Percentiles rank a stretch among this genome's conserved stretches.
phyloP scores from a whole-genome alignment of 2,888 invertebrate genomes.

The Aethes cnicana region DNA sequence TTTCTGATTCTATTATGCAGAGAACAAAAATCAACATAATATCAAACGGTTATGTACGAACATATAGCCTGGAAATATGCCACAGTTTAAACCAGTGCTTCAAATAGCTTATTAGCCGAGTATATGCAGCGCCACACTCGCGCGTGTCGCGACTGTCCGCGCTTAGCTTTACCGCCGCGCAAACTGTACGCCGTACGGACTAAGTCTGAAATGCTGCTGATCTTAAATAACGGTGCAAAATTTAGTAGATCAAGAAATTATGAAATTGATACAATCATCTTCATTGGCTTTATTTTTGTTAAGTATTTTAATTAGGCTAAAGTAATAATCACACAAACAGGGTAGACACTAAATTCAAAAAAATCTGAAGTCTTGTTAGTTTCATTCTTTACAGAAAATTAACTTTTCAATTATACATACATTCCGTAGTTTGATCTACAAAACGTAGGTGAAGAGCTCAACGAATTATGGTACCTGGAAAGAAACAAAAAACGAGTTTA shows the following conservation, averaged over 20 bases:
- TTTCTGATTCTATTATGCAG: too few species aligned
- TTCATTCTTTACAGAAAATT: too few species aligned
- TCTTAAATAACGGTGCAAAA: not conserved
- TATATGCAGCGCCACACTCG: slow-evolving; percentile 43
- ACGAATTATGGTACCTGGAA: slow-evolving; percentile 7
- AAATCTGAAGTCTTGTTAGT: too few species aligned
- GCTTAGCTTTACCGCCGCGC: slow-evolving; percentile 45
- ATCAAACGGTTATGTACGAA: too few species aligned
- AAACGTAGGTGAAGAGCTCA: not conserved
- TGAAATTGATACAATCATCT: too few species aligned
- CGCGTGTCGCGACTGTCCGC: slow-evolving; percentile 38
- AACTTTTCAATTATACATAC: too few species aligned
- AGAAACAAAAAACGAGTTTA: slow-evolving; percentile 1
- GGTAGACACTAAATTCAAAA: too few species aligned
- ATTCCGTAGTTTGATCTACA: not conserved
- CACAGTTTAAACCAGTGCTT: not conserved
- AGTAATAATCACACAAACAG: too few species aligned
- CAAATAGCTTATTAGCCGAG: slow-evolving; percentile 44
- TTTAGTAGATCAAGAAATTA: not conserved
- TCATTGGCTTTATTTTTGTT: too few species aligned
- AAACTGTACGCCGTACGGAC: not conserved
- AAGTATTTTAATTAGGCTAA: too few species aligned
- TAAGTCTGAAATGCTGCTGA: not conserved
- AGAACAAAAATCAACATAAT: too few species aligned
- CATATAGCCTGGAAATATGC: too few species aligned